These are phyloP conservation scores for Pharmacophagus antenor DNA, from an alignment of 2,888 invertebrate species.

Conservation along the genomic window DNA sequence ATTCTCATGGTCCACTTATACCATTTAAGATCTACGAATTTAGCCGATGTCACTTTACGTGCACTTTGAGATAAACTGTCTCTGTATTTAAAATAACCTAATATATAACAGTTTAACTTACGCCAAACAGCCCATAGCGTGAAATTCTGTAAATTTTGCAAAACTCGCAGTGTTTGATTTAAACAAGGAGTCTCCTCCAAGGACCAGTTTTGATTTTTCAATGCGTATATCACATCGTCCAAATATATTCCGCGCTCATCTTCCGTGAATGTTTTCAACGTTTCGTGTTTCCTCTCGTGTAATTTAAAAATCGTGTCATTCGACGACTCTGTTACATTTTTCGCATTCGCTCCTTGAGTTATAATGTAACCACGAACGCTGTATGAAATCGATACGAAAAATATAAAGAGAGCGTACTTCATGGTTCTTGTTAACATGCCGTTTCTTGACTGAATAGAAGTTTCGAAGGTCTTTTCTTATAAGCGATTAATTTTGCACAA, in stretches of 20 bases:
- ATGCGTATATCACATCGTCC: conserved; percentile 62
- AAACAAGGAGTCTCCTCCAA: conserved; percentile 58
- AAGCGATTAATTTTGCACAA: conserved; percentile 51
- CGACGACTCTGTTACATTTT: conserved; percentile 23
- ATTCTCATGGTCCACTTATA: too few species aligned
- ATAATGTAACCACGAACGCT: conserved; percentile 36
- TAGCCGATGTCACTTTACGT: too few species aligned
- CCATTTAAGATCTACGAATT: too few species aligned
- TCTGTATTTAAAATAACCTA: not conserved
- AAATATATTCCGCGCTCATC: conserved; percentile 54
- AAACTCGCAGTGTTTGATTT: conserved; percentile 55
- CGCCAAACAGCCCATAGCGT: conserved; percentile 81
- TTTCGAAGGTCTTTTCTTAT: conserved; percentile 43
- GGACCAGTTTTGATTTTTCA: conserved; percentile 64
- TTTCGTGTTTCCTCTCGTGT: conserved; percentile 36
- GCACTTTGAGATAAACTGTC: not conserved
- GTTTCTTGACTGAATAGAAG: conserved; percentile 45
- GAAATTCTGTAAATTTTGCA: conserved; percentile 70
- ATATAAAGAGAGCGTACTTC: conserved; percentile 42
- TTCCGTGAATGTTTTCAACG: conserved; percentile 36
- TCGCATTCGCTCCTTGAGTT: conserved; percentile 22
- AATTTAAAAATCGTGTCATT: conserved; percentile 29
- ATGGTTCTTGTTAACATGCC: conserved; percentile 39
- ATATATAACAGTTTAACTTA: conserved; percentile 48
- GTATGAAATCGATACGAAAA: conserved; percentile 33